A percentile compares a stretch with the other conserved stretches of the same genome.
Evolutionary conservation across 2,797 vertebrate genomes (phyloP).

Genomic region (Aulostomus chinensis): DNA sequence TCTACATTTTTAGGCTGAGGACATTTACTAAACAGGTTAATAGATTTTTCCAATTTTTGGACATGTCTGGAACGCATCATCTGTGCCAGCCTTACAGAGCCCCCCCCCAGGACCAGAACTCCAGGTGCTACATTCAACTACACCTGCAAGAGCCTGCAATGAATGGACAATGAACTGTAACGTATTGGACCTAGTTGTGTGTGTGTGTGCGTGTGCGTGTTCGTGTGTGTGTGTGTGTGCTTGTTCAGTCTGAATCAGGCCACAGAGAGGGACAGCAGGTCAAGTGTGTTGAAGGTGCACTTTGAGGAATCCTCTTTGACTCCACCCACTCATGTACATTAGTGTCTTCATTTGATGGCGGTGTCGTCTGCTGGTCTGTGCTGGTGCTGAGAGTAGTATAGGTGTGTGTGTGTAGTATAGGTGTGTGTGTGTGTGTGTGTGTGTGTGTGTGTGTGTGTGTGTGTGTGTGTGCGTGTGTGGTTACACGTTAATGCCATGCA

Average conservation of each 20-base stretch:
- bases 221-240: no score
- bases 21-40: background rate
- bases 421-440: no score
- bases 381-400: slow-evolving; percentile 13
- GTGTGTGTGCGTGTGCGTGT: no score
- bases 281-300: slow-evolving; percentile 51
- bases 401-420: slow-evolving; percentile 12
- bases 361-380: slow-evolving; percentile 25
- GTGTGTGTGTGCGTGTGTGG: no score
- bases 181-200: slow-evolving; percentile 23
- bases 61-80: slow-evolving; percentile 12
- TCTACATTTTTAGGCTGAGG: no score
- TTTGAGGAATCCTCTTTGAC: slow-evolving; percentile 36
- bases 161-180: background rate
- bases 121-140: background rate
- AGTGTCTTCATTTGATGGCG: slow-evolving; percentile 35
- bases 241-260: slow-evolving; percentile 33
- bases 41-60: slow-evolving; percentile 15
- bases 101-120: slow-evolving; percentile 12
- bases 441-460: no score
- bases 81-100: slow-evolving; percentile 26
- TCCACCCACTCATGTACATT: slow-evolving; percentile 15
- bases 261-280: slow-evolving; percentile 28
- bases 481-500: slow-evolving; percentile 22
- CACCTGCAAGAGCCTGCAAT: no score